Percentiles rank a stretch among this genome's conserved stretches.
Conservation (phyloP, 2,797 vertebrate genomes). For the Sebastes steindachneri region DNA sequence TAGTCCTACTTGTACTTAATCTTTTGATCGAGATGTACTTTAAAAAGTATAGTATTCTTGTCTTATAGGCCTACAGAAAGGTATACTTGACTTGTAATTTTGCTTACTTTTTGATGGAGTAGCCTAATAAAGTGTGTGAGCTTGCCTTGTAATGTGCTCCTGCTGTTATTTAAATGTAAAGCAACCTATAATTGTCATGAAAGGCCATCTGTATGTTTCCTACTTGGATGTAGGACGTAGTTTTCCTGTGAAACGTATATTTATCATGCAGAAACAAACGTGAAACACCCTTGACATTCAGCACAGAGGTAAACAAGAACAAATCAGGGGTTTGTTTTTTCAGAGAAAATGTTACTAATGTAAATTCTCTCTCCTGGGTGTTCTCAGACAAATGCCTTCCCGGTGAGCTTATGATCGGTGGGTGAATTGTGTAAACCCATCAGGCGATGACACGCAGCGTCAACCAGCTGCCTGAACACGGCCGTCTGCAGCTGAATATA, state of each 20-base stretch:
- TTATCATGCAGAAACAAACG: constrained; percentile 8
- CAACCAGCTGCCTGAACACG: constrained; percentile 42
- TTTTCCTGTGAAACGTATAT: background rate
- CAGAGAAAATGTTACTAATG: constrained; percentile 27
- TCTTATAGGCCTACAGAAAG: too few species aligned
- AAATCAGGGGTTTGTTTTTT: background rate
- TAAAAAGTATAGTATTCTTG: too few species aligned
- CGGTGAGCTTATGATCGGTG: constrained; percentile 19
- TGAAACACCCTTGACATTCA: background rate
- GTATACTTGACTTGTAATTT: too few species aligned
- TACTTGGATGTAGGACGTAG: background rate
- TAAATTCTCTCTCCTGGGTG: constrained; percentile 41
- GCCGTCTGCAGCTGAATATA: constrained; percentile 30
- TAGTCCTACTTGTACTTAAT: too few species aligned
- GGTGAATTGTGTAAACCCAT: constrained; percentile 36
- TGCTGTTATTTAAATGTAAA: constrained; percentile 24
- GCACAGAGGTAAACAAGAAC: constrained; percentile 26
- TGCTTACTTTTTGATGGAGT: too few species aligned
- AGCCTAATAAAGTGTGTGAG: too few species aligned
- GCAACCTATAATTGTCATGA: background rate
- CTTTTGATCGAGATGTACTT: too few species aligned
- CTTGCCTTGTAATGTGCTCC: background rate
- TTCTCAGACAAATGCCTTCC: constrained; percentile 54
- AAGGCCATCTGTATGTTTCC: background rate
- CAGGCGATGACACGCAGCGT: constrained; percentile 37